These are phyloP conservation scores for Clamator glandarius DNA, from an alignment of 2,797 vertebrate species.

Conservation along the genomic window DNA sequence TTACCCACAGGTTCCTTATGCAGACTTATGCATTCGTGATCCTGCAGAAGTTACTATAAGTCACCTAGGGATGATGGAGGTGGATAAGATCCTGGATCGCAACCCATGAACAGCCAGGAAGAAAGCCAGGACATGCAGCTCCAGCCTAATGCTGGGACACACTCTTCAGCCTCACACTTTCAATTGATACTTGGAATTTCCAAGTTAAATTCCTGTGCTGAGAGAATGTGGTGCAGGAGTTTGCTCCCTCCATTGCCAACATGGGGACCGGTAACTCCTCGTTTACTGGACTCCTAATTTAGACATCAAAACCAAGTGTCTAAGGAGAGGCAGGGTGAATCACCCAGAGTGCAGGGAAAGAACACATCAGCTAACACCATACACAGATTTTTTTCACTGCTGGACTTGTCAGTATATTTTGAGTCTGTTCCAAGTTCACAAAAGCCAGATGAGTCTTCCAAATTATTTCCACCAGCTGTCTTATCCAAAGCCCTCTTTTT, in stretches of 20 bases:
- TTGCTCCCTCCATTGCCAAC: fast-evolving
- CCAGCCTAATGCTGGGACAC: fast-evolving
- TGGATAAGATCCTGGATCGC: neutral
- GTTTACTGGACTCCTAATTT: neutral
- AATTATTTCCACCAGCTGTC: neutral
- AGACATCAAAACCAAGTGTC: neutral
- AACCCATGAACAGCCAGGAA: fast-evolving
- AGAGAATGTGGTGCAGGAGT: fast-evolving
- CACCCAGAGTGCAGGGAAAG: neutral
- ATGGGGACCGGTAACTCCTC: neutral
- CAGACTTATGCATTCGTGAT: neutral
- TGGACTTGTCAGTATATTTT: neutral
- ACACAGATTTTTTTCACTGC: neutral
- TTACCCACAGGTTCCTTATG: neutral
- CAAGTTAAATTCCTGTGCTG: neutral
- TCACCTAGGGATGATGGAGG: neutral
- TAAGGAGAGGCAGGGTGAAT: neutral
- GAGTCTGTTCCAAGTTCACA: neutral
- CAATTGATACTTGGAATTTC: neutral
- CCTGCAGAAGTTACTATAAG: neutral
- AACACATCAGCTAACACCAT: neutral
- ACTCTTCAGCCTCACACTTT: neutral
- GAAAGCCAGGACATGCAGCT: neutral
- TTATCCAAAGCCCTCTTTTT: neutral
- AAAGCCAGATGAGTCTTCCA: neutral